phyloP scores from a whole-genome alignment of 2,888 invertebrate genomes.

The Epinotia demarniana region DNA sequence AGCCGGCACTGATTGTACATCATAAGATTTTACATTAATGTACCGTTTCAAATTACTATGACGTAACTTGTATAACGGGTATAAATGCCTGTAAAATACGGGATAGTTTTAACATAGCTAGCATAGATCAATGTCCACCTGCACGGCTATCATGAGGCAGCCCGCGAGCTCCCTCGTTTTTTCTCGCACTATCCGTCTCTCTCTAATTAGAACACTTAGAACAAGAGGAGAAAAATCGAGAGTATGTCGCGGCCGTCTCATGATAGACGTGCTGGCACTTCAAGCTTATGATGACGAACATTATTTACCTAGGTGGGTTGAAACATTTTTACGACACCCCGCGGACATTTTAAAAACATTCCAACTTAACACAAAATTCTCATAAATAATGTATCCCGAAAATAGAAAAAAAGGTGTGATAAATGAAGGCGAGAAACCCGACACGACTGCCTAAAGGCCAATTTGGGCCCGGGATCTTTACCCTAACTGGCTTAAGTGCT shows the following conservation, averaged over 20 bases:
- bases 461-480: conserved; percentile 48
- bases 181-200: no score
- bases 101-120: no score
- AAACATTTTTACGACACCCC: conserved; percentile 6
- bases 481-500: conserved; percentile 51
- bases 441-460: conserved; percentile 49
- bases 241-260: no score
- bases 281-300: not conserved
- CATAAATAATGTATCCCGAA: conserved; percentile 46
- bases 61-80: no score
- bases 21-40: not conserved
- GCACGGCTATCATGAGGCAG: no score
- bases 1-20: not conserved
- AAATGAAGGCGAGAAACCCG: conserved; percentile 47
- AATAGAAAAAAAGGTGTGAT: conserved; percentile 48
- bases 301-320: not conserved
- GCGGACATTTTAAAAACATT: conserved; percentile 26
- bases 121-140: no score
- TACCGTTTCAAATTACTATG: no score
- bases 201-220: no score
- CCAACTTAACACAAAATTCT: conserved; percentile 40
- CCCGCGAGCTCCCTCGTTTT: no score
- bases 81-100: no score
- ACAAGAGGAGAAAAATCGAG: no score
- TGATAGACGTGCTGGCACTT: no score